Conservation (phyloP, 2,888 invertebrate species). For the Seladonia tumulorum region DNA sequence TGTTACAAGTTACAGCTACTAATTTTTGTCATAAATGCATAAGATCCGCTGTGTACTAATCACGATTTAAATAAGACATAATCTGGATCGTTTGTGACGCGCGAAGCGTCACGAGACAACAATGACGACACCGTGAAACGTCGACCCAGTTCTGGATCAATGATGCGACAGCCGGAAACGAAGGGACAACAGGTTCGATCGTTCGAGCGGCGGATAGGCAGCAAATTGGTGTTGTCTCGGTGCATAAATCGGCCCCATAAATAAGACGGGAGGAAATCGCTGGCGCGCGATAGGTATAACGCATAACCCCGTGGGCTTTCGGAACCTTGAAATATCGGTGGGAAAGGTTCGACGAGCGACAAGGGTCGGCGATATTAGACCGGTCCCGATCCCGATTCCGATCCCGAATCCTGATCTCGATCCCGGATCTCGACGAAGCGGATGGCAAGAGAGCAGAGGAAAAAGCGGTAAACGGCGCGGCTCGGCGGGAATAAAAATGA, state of each 20-base stretch:
- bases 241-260: constrained; percentile 42
- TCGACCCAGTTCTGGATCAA: neutral
- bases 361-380: constrained; percentile 66
- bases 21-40: no score
- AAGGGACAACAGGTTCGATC: neutral
- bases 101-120: neutral
- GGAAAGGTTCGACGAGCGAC: constrained; percentile 12
- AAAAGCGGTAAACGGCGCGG: constrained; percentile 29
- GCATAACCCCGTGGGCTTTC: constrained; percentile 12
- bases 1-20: no score
- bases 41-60: neutral
- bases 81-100: neutral
- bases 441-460: constrained; percentile 26
- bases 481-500: constrained; percentile 8
- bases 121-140: neutral
- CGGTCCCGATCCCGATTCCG: constrained; percentile 46
- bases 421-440: neutral
- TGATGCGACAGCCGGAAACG: constrained; percentile 22
- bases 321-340: constrained; percentile 15
- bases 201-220: neutral
- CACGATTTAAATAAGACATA: neutral
- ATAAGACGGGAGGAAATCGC: constrained; percentile 51
- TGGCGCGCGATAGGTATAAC: constrained; percentile 41
- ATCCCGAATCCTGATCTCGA: neutral
- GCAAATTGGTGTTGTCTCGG: constrained; percentile 57